A percentile compares a stretch with the other conserved stretches of the same genome.
Evolutionary conservation across 35 echinoderm and acorn worm genomes (phyloP).

Genomic region (Stichopus chloronotus): DNA sequence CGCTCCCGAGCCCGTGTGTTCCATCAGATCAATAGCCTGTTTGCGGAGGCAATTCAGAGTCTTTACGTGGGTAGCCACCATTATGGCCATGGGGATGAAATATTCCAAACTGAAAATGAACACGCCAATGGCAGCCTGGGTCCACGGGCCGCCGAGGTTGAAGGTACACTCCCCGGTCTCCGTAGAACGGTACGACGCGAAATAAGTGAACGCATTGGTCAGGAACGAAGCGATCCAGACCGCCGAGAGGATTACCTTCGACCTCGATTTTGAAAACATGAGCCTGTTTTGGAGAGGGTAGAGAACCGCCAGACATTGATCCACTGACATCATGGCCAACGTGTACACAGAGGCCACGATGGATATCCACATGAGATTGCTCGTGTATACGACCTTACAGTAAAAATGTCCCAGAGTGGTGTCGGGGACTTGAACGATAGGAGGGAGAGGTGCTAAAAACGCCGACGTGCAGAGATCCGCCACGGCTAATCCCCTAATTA

Average conservation of each 20-base stretch:
- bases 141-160: not conserved
- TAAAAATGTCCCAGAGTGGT: constrained; percentile 39
- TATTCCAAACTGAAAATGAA: constrained; percentile 70
- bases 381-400: constrained; percentile 67
- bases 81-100: constrained; percentile 64
- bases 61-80: constrained; percentile 55
- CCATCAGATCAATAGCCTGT: constrained; percentile 27
- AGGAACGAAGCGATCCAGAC: constrained; percentile 61
- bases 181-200: constrained; percentile 24
- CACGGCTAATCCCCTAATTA: constrained; percentile 66
- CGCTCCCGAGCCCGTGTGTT: not conserved
- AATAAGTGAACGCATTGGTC: constrained; percentile 59
- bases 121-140: constrained; percentile 54
- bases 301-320: constrained; percentile 74
- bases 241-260: constrained; percentile 22
- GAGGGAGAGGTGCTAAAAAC: constrained; percentile 58
- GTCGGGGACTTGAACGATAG: not conserved
- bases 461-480: constrained; percentile 79
- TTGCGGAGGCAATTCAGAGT: constrained; percentile 21
- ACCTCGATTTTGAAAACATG: constrained; percentile 59
- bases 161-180: constrained; percentile 34
- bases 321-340: constrained; percentile 63
- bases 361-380: constrained; percentile 75
- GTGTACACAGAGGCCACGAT: constrained; percentile 80
- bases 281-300: constrained; percentile 56